Conservation (phyloP, 2,888 invertebrate species). For the Sarcophaga variegata region DNA sequence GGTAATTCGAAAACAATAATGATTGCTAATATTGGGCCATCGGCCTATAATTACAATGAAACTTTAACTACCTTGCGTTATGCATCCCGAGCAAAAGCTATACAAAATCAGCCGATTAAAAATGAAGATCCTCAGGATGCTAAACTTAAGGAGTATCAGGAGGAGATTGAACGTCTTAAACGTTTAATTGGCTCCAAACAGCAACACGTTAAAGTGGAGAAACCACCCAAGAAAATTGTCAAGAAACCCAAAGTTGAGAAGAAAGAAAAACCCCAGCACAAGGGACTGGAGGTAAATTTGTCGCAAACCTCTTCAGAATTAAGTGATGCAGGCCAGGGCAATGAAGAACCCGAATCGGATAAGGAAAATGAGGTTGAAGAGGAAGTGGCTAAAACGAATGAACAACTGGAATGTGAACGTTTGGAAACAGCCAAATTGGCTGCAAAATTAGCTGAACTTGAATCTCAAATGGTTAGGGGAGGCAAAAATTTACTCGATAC, state of each 20-base stretch:
- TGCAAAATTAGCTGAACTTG: slow-evolving; percentile 90
- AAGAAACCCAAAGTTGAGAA: slow-evolving; percentile 74
- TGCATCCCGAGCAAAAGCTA: slow-evolving; percentile 98
- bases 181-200: slow-evolving; percentile 81
- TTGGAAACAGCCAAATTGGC: slow-evolving; percentile 89
- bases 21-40: slow-evolving; percentile 99
- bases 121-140: slow-evolving; percentile 99
- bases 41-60: slow-evolving; percentile 98
- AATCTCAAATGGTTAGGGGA: slow-evolving; percentile 96
- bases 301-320: slow-evolving; percentile 25
- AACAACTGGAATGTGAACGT: slow-evolving; percentile 86
- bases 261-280: slow-evolving; percentile 74
- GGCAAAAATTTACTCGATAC: slow-evolving; percentile 97
- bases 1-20: slow-evolving; percentile 99
- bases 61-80: slow-evolving; percentile 97
- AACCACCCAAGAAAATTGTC: slow-evolving; percentile 73
- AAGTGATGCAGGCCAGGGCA: slow-evolving; percentile 73
- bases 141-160: slow-evolving; percentile 95
- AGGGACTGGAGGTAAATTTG: slow-evolving; percentile 70
- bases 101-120: slow-evolving; percentile 98
- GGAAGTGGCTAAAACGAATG: slow-evolving; percentile 78
- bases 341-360: slow-evolving; percentile 80
- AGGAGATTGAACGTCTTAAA: slow-evolving; percentile 92
- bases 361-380: slow-evolving; percentile 79
- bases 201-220: slow-evolving; percentile 77